A percentile compares a stretch with the other conserved stretches of the same genome.
Evolutionary conservation across 1,140 invertebrate species (phyloP).

Genomic region (Drosophila bipectinata): DNA sequence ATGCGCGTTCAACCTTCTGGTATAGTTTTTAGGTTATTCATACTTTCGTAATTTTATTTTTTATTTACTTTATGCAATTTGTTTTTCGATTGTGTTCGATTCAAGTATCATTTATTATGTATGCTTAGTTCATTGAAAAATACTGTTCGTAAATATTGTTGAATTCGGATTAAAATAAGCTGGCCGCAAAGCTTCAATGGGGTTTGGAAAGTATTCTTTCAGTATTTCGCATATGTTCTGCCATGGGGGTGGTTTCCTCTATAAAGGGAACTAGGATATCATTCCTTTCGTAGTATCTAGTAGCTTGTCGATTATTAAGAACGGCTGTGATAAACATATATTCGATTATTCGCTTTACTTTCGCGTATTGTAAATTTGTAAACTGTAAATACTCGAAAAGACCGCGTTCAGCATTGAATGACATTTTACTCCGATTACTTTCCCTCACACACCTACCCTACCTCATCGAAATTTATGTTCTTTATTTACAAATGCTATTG

Average conservation of each 20-base stretch:
- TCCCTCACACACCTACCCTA: neutral
- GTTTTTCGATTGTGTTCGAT: constrained; percentile 13
- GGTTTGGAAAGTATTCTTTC: constrained; percentile 12
- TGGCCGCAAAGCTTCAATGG: constrained; percentile 51
- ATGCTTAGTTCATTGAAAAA: constrained; percentile 55
- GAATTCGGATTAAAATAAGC: constrained; percentile 49
- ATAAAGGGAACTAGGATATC: constrained; percentile 1
- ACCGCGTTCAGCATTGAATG: constrained; percentile 65
- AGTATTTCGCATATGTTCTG: neutral
- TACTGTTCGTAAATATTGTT: constrained; percentile 70
- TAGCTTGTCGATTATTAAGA: constrained; percentile 5
- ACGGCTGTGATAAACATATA: constrained; percentile 20
- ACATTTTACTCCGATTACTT: constrained; percentile 6
- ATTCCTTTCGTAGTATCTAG: neutral
- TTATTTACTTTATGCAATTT: constrained; percentile 38
- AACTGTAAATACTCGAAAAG: constrained; percentile 81
- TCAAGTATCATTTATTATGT: constrained; percentile 7
- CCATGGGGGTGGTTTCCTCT: neutral
- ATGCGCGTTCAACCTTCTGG: constrained; percentile 72
- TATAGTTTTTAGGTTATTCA: constrained; percentile 30
- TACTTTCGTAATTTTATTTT: constrained; percentile 10
- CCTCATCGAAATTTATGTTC: neutral
- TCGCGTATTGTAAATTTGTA: constrained; percentile 72
- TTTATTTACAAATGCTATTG: neutral
- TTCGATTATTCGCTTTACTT: constrained; percentile 26